These are phyloP conservation scores for Bombus waltoni DNA, from an alignment of 1,140 invertebrate species.

Conservation along the genomic window DNA sequence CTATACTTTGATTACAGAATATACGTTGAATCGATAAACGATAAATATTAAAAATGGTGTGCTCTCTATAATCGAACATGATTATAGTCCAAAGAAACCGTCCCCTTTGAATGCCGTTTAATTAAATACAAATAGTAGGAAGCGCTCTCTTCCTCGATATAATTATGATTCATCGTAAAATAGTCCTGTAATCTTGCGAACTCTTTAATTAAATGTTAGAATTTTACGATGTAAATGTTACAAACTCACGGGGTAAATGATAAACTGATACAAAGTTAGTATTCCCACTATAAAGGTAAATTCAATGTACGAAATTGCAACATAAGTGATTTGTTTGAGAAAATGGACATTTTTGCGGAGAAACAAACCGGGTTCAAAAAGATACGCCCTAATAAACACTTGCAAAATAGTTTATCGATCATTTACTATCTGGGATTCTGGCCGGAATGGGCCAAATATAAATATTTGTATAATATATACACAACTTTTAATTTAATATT, in stretches of 20 bases:
- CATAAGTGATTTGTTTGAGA: neutral
- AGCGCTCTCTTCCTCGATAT: neutral
- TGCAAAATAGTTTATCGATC: constrained; percentile 62
- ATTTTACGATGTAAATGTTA: neutral
- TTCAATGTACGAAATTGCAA: no score
- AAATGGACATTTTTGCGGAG: neutral
- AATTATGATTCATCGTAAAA: neutral
- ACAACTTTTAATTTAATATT: constrained; percentile 55
- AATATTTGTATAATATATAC: constrained; percentile 59
- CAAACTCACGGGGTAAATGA: neutral
- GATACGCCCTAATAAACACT: constrained; percentile 64
- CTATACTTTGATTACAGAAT: neutral
- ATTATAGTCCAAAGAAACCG: neutral
- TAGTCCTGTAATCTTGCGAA: neutral
- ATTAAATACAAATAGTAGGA: neutral
- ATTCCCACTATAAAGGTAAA: neutral
- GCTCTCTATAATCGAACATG: constrained; percentile 12
- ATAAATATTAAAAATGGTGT: neutral
- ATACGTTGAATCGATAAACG: neutral
- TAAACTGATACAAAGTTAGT: neutral
- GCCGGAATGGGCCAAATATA: constrained; percentile 48
- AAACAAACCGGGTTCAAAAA: constrained; percentile 10
- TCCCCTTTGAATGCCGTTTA: neutral
- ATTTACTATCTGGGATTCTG: constrained; percentile 70
- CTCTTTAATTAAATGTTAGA: neutral